Percentiles rank a stretch among this genome's conserved stretches.
These are phyloP conservation scores for Phataginus tetradactyla DNA, from an alignment of 2,797 vertebrate genomes.

Conservation along the genomic window DNA sequence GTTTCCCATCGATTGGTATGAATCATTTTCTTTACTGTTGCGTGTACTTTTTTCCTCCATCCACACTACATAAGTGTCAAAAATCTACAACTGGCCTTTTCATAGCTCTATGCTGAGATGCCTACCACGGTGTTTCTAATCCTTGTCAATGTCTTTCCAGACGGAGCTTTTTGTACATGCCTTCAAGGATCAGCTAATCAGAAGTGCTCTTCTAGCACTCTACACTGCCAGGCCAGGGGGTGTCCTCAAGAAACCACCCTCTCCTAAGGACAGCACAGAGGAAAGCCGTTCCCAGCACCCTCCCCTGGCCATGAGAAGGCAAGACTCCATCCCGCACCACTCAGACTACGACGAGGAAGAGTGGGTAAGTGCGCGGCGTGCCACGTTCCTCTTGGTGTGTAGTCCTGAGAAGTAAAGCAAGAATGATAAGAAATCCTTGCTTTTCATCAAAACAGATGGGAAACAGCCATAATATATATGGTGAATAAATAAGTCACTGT, in stretches of 20 bases:
- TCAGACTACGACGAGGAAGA: constrained; percentile 98
- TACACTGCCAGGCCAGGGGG: constrained; percentile 94
- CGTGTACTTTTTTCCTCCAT: background rate
- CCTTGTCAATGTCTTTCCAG: constrained; percentile 83
- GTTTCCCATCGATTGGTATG: constrained; percentile 36
- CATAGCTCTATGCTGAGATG: background rate
- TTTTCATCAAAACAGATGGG: background rate
- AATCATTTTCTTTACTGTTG: constrained; percentile 55
- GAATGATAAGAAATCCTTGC: background rate
- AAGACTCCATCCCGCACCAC: constrained; percentile 96
- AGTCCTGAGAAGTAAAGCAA: background rate
- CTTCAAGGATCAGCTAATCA: constrained; percentile 97
- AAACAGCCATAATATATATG: background rate
- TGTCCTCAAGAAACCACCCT: constrained; percentile 89
- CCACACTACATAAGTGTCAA: background rate
- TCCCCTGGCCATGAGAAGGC: constrained; percentile 83
- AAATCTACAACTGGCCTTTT: constrained; percentile 38
- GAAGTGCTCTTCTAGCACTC: constrained; percentile 95
- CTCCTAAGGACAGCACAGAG: constrained; percentile 87
- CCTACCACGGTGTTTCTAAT: constrained; percentile 50
- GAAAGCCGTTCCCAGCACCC: constrained; percentile 83
- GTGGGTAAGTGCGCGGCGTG: constrained; percentile 90
- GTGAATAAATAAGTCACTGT: background rate
- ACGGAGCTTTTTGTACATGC: constrained; percentile 97
- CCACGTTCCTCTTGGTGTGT: background rate